Evolutionary conservation across 2,113 vertebrate species (phyloP).

Genomic region (Copsychus sechellarum): DNA sequence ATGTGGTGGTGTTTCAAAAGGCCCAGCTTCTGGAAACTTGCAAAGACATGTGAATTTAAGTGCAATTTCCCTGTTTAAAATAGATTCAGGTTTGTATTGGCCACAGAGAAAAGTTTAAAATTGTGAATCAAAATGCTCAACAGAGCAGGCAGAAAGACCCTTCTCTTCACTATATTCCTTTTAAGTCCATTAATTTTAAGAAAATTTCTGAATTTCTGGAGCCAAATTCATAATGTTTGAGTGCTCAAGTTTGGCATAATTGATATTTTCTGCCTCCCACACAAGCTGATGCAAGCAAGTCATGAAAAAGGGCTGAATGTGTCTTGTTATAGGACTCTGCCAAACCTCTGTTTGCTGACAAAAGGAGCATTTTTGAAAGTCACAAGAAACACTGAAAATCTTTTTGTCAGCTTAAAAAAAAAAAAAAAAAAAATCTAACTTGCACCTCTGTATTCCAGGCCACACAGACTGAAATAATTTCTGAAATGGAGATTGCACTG

Average conservation of each 20-base stretch:
- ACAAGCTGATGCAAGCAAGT: neutral
- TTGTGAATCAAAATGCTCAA: neutral
- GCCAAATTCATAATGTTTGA: neutral
- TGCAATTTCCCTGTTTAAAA: neutral
- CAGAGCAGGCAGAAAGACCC: neutral
- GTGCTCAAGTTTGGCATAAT: neutral
- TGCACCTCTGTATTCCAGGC: conserved; percentile 18
- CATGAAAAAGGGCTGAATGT: neutral
- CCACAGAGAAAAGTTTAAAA: neutral
- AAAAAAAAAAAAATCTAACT: neutral
- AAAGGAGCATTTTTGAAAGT: conserved; percentile 16
- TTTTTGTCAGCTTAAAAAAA: conserved; percentile 3
- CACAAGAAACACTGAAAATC: neutral
- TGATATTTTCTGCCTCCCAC: neutral
- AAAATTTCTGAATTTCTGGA: neutral
- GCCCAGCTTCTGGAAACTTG: neutral
- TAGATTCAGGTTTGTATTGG: neutral
- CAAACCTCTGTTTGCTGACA: conserved; percentile 32
- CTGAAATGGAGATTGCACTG: neutral
- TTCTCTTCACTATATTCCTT: neutral
- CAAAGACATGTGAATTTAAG: neutral
- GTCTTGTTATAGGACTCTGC: neutral
- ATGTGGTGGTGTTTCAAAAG: neutral
- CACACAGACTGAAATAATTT: conserved; percentile 50
- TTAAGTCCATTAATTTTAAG: neutral